Evolutionary conservation across 2,113 vertebrate species (phyloP).

Genomic region (Microcebus griseorufus): DNA sequence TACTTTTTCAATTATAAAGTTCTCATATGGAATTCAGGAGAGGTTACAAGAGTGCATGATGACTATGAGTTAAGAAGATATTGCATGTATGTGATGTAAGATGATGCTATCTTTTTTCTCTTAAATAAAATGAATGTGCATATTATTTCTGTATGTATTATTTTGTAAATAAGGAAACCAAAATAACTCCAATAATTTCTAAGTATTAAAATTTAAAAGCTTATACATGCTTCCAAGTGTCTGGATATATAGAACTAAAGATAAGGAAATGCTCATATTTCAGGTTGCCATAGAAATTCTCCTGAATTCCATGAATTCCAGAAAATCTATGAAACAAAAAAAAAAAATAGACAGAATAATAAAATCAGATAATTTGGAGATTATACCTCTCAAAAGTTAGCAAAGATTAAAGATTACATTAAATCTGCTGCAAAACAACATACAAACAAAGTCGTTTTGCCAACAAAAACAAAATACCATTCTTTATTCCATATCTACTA

Average conservation of each 20-base stretch:
- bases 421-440: neutral
- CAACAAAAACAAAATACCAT: neutral
- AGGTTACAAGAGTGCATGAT: neutral
- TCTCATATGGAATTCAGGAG: neutral
- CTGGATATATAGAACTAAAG: neutral
- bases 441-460: neutral
- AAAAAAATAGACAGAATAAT: neutral
- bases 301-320: neutral
- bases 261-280: neutral
- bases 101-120: neutral
- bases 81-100: neutral
- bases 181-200: neutral
- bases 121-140: neutral
- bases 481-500: neutral
- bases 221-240: neutral
- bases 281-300: neutral
- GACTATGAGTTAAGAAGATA: neutral
- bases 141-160: neutral
- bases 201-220: neutral
- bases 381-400: neutral
- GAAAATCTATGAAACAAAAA: neutral
- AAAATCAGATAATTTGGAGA: neutral
- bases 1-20: neutral
- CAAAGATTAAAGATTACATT: neutral
- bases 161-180: neutral